Evolutionary conservation across 2,888 invertebrate species (phyloP).

Genomic region (Diogma glabrata): DNA sequence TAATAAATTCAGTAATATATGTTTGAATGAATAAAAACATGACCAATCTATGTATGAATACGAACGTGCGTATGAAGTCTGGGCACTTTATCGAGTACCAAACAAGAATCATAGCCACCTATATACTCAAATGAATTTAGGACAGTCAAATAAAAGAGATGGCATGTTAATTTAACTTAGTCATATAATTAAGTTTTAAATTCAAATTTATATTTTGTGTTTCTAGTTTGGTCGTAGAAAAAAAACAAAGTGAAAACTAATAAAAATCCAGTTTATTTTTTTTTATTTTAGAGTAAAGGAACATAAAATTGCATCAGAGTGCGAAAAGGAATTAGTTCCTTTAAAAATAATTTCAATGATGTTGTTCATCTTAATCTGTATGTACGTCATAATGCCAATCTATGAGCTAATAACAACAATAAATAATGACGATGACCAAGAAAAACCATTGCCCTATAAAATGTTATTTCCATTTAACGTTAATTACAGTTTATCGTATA

Average conservation of each 20-base stretch:
- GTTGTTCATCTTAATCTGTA: slow-evolving; percentile 28
- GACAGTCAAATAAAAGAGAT: no score
- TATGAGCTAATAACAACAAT: slow-evolving; percentile 24
- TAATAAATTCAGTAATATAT: no score
- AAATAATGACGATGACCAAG: neutral
- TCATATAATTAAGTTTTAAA: no score
- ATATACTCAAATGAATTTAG: no score
- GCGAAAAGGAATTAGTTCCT: slow-evolving; percentile 26
- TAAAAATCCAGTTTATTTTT: no score
- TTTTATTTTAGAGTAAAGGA: slow-evolving; percentile 24
- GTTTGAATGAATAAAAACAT: no score
- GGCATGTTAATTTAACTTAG: no score
- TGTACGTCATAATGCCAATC: slow-evolving; percentile 32
- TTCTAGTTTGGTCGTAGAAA: neutral
- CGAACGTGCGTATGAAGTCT: no score
- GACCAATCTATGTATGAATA: no score
- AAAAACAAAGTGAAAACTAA: neutral
- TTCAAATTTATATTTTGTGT: neutral
- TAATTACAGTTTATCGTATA: slow-evolving; percentile 26
- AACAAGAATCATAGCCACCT: no score
- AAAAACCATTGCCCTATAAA: slow-evolving; percentile 35
- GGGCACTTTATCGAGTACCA: no score
- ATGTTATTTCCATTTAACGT: slow-evolving; percentile 34
- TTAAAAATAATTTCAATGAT: slow-evolving; percentile 30
- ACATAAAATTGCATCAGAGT: slow-evolving; percentile 23